A percentile compares a stretch with the other conserved stretches of the same genome.
Evolutionary conservation across 2,797 vertebrate genomes (phyloP).

Genomic region (Dermochelys coriacea): DNA sequence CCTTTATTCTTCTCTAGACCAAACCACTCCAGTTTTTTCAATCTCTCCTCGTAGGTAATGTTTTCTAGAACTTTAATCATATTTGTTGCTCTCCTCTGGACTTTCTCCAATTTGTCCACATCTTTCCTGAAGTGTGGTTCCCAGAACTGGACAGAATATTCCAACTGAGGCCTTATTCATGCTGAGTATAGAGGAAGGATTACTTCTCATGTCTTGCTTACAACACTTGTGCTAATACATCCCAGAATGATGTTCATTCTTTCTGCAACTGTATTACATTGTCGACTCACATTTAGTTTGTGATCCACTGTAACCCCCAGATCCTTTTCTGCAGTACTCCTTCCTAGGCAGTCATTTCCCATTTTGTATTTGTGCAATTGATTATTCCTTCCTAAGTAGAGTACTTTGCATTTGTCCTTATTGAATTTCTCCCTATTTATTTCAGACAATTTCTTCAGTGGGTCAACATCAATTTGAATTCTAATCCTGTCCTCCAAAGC

Average conservation of each 20-base stretch:
- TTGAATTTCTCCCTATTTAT: not conserved
- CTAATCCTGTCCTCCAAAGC: too few species aligned
- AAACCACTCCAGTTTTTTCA: not conserved
- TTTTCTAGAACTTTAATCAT: not conserved
- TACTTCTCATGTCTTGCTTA: too few species aligned
- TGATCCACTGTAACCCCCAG: too few species aligned
- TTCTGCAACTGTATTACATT: too few species aligned
- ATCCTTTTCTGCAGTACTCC: too few species aligned
- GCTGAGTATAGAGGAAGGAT: not conserved
- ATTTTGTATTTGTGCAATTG: not conserved
- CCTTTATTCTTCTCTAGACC: not conserved
- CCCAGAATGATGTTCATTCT: too few species aligned
- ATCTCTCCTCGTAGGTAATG: rapidly evolving
- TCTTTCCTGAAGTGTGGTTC: not conserved
- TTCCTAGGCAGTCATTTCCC: not conserved
- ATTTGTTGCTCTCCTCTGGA: not conserved
- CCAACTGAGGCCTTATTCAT: not conserved
- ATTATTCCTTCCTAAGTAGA: not conserved
- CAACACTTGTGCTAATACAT: too few species aligned
- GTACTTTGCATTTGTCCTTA: not conserved
- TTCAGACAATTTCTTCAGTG: not conserved
- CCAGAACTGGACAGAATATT: not conserved
- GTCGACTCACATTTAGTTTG: too few species aligned
- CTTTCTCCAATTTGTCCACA: not conserved
- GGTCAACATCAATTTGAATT: too few species aligned